Evolutionary conservation across 2,797 vertebrate species (phyloP).

Genomic region (Siniperca scherzeri): DNA sequence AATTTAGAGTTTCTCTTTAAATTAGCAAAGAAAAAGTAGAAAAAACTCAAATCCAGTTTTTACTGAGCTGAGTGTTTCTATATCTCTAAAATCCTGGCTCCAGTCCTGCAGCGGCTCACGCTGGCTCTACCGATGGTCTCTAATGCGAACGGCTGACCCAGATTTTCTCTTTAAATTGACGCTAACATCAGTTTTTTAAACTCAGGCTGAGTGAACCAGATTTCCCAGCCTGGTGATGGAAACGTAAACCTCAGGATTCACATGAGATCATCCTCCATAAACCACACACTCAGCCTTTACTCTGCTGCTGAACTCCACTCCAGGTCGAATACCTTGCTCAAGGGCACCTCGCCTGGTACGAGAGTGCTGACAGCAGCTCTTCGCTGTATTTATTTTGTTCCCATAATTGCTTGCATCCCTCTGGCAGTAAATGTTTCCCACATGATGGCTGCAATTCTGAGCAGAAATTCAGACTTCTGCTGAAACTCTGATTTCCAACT

Average conservation of each 20-base stretch:
- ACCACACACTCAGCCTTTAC: not conserved
- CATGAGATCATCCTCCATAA: not conserved
- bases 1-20: too few relatives aligned
- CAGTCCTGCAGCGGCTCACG: not conserved
- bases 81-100: not conserved
- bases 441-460: constrained; percentile 44
- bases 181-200: not conserved
- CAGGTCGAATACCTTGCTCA: not conserved
- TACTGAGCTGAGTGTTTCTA: too few relatives aligned
- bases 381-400: constrained; percentile 30
- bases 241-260: not conserved
- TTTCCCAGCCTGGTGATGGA: not conserved
- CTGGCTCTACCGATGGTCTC: not conserved
- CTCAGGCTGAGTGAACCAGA: not conserved
- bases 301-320: not conserved
- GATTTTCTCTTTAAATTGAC: too few relatives aligned
- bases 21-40: too few relatives aligned
- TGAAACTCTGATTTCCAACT: not conserved
- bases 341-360: not conserved
- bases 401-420: constrained; percentile 31
- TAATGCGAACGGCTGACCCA: not conserved
- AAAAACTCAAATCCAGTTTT: too few relatives aligned
- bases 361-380: constrained; percentile 35
- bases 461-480: not conserved
- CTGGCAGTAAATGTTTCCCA: constrained; percentile 45